Percentiles rank a stretch among this genome's conserved stretches.
Evolutionary conservation across 1,140 invertebrate species (phyloP).

Genomic region (Diorhabda elongata): DNA sequence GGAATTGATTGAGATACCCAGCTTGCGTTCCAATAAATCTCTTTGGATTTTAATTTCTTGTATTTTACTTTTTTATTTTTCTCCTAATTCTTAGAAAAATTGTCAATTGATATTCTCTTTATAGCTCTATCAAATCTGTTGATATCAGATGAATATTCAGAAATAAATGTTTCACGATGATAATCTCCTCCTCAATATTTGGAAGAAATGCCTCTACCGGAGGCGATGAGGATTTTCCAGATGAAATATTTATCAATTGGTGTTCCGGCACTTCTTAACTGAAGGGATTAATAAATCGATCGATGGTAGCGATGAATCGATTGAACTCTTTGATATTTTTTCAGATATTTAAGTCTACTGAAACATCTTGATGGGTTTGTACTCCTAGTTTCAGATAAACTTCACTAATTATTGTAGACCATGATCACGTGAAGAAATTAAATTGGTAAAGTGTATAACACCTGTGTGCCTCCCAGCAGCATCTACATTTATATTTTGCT

Average conservation of each 20-base stretch:
- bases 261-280: constrained; percentile 19
- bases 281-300: constrained; percentile 29
- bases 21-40: constrained; percentile 4
- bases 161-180: too few relatives aligned
- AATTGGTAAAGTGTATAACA: neutral
- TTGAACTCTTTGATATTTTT: constrained; percentile 11
- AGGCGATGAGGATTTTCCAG: constrained; percentile 15
- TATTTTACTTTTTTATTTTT: too few relatives aligned
- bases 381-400: constrained; percentile 18
- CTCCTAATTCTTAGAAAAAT: too few relatives aligned
- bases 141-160: too few relatives aligned
- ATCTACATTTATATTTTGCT: constrained; percentile 9
- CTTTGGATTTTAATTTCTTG: constrained; percentile 5
- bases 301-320: constrained; percentile 24
- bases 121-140: too few relatives aligned
- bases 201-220: too few relatives aligned
- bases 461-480: neutral
- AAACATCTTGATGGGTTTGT: constrained; percentile 27
- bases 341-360: neutral
- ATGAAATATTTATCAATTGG: constrained; percentile 32
- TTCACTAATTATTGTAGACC: constrained; percentile 28
- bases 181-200: too few relatives aligned
- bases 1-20: too few relatives aligned
- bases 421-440: constrained; percentile 1
- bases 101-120: too few relatives aligned